Evolutionary conservation across 2,888 invertebrate species (phyloP), one percentile per base, ranked within the genome.

Genomic region (Ischnura elegans): DNA sequence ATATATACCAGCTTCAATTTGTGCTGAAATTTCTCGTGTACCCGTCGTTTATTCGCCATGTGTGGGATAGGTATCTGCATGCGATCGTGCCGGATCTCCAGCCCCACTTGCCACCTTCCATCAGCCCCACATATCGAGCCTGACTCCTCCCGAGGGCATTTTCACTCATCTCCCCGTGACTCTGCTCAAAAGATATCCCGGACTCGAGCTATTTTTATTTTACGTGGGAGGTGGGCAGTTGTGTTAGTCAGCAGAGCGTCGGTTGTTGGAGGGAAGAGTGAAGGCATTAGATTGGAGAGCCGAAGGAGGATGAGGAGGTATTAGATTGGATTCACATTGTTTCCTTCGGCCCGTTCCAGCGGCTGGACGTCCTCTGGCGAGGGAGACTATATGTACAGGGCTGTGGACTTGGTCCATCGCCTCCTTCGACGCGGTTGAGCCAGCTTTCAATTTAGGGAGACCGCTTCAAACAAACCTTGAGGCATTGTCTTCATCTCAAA

Each of bases 291-390:
- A 76, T 76, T 76, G 76, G 76, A 76, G n/a, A n/a, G n/a, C n/a
- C n/a, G n/a, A n/a, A n/a, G n/a, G n/a, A 36, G 36, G 76, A 36
- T 13, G 76, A 25, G 76, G 66, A 66, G 66, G 13, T n/a, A n/a
- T 36, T 76, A 76, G 76, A 76, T 76, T 76, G 76, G 76, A 76
- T 76, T 76, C 25, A 76, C 76, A 76, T 76, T 76, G 76, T 76
- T 76, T 36, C 76, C 76, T 29, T 51, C 36, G 29, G 76, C 36
- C 76, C 76, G 10, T 10, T 36, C 76, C 76, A 0, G 13, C n/a
- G 36, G 36, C n/a, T 4, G n/a, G 25, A n/a, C 61, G 61, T 61
- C 29, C 76, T 36, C 36, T 13, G 16, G 36, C 29, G 76, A 10
- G 76, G n/a, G 36, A 13, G 29, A 36, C 5, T 5, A 61, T n/a